These are phyloP conservation scores for Pelosia muscerda DNA, from an alignment of 2,888 invertebrate species.

Conservation along the genomic window DNA sequence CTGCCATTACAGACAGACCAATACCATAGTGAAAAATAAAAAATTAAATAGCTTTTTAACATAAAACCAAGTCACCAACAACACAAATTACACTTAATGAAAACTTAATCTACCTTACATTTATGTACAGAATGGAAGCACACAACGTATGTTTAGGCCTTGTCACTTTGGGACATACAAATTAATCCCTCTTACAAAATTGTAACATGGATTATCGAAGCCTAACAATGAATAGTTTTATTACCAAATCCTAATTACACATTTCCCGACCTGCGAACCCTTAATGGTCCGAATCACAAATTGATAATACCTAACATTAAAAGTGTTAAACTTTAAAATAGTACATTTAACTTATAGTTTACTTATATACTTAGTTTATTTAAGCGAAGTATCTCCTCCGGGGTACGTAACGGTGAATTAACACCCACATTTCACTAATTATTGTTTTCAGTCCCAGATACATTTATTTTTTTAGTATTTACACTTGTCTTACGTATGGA, in stretches of 20 bases:
- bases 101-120: background rate
- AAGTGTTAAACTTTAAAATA: conserved; percentile 5
- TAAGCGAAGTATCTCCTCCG: too few species aligned
- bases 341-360: conserved; percentile 1
- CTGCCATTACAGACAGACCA: too few species aligned
- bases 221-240: conserved; percentile 14
- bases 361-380: background rate
- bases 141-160: background rate
- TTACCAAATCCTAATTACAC: conserved; percentile 28
- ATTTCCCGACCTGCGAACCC: conserved; percentile 26
- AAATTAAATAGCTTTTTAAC: too few species aligned
- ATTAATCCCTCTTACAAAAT: conserved; percentile 6
- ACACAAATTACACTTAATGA: too few species aligned
- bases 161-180: background rate
- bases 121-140: background rate
- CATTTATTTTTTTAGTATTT: too few species aligned
- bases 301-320: conserved; percentile 8
- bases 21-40: too few species aligned
- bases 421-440: too few species aligned
- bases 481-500: too few species aligned
- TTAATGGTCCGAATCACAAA: conserved; percentile 15
- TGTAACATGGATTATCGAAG: background rate
- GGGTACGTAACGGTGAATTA: too few species aligned
- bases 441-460: too few species aligned
- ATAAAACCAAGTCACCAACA: too few species aligned